Conservation (phyloP, 2,113 vertebrate genomes). For the Oncorhynchus mykiss region DNA sequence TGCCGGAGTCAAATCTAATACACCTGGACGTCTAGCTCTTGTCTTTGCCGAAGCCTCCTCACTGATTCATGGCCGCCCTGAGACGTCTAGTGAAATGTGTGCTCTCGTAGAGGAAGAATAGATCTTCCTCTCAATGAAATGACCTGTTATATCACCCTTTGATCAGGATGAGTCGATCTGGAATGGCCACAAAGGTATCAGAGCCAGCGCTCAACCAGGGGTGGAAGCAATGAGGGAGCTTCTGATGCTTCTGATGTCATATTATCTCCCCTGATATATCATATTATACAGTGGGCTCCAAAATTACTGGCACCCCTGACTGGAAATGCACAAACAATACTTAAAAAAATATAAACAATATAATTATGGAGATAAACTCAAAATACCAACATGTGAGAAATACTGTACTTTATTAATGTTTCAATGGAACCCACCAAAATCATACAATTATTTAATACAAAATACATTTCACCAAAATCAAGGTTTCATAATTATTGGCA, state of each 20-base stretch:
- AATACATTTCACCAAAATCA: too few species aligned
- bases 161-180: slow-evolving; percentile 8
- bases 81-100: background rate
- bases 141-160: slow-evolving; percentile 21
- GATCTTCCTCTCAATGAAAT: slow-evolving; percentile 15
- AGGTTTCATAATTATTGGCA: too few species aligned
- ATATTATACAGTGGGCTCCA: background rate
- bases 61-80: slow-evolving; percentile 29
- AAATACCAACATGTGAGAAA: too few species aligned
- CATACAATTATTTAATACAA: too few species aligned
- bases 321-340: too few species aligned
- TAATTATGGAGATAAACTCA: too few species aligned
- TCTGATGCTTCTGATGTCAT: background rate
- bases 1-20: slow-evolving; percentile 41
- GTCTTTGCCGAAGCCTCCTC: background rate
- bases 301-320: too few species aligned
- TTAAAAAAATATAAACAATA: too few species aligned
- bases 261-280: slow-evolving; percentile 2
- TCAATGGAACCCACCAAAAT: too few species aligned
- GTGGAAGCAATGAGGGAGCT: slow-evolving; percentile 6
- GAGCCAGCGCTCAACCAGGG: background rate
- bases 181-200: background rate
- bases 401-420: too few species aligned
- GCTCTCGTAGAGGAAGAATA: slow-evolving; percentile 14
- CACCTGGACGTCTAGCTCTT: slow-evolving; percentile 40